Evolutionary conservation across 1,140 invertebrate species (phyloP).

Genomic region (Saxidomus purpurata): DNA sequence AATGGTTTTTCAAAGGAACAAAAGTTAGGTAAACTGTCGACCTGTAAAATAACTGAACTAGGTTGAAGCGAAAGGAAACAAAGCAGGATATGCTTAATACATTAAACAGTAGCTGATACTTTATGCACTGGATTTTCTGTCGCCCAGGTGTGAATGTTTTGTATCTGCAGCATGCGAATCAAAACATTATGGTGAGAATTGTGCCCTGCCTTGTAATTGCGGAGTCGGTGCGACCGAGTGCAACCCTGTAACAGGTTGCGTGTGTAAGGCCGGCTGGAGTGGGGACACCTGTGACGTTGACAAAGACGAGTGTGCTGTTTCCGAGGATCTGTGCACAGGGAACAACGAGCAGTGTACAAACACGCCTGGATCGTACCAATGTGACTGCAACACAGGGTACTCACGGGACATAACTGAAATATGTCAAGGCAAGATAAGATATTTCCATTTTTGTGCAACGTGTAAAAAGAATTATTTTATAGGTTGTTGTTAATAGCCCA

Average conservation of each 20-base stretch:
- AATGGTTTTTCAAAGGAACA: too few relatives aligned
- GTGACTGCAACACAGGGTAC: conserved; percentile 69
- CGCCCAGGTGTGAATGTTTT: neutral
- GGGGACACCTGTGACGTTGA: conserved; percentile 34
- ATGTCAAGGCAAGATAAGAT: neutral
- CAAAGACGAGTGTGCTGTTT: conserved; percentile 33
- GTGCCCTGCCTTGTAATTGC: conserved; percentile 38
- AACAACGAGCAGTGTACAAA: conserved; percentile 64
- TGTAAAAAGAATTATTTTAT: too few relatives aligned
- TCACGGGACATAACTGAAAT: neutral
- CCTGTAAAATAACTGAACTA: too few relatives aligned
- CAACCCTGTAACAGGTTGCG: conserved; percentile 46
- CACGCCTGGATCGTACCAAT: conserved; percentile 65
- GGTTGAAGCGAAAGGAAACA: too few relatives aligned
- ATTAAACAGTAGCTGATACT: neutral
- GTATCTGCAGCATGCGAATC: conserved; percentile 40
- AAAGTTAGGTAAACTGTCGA: too few relatives aligned
- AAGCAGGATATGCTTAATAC: too few relatives aligned
- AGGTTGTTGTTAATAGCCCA: too few relatives aligned
- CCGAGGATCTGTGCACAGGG: conserved; percentile 12
- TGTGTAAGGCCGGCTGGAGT: conserved; percentile 32
- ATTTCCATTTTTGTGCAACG: too few relatives aligned
- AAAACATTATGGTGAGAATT: conserved; percentile 40
- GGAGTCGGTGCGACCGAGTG: conserved; percentile 39
- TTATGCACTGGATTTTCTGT: neutral